Base-by-base conservation (phyloP, 1,140 invertebrate genomes). In the Drosophila pruinosa region DNA sequence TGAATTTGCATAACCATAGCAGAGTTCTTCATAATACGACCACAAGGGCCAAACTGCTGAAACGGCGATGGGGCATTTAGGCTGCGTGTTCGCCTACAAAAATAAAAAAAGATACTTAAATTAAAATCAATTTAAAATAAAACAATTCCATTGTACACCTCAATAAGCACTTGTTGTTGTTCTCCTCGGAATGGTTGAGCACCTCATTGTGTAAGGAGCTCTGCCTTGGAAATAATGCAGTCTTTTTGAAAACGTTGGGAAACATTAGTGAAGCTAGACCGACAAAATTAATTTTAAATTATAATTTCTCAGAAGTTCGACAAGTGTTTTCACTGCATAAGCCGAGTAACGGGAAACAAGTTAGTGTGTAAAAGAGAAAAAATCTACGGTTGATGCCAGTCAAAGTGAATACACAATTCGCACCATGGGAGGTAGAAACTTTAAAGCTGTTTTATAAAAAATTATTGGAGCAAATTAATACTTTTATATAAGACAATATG, bases 1-100 rank as follows among this genome's bases (percentile, higher is more conserved):
- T 99, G 98, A 83, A 99, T 98, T 89, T 97, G 98, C 97, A 98
- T 98, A 90, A 98, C 96, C 96, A 98, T 97, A 12, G 96, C 96
- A 2, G 97, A 97, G 92, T 97, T 98, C 92, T 97, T 98, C 97
- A 98, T 97, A 89, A 98, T 98, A 69, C 97, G 95, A 62, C 97
- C 97, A 93, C 97, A 98, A 94, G 97, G 97, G 94, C 97, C 97
- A 92, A 98, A 98, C 86, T 98, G 96, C 92, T 97, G 97, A 62
- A 97, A 96, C 1, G 97, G 97, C 75, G 96, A 98, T 0, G 97
- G 97, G 10, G 97, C 97, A 93, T 98, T 98, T 79, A 98, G 93
- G 75, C 97, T 98, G 89, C 97, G 94, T 7, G 97, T 98, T 82
- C 97, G 94, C 94, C 97, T 98, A 93, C n/a, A 96, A 77, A 26